Evolutionary conservation across 2,888 invertebrate genomes (phyloP).

Genomic region (Arge pagana): DNA sequence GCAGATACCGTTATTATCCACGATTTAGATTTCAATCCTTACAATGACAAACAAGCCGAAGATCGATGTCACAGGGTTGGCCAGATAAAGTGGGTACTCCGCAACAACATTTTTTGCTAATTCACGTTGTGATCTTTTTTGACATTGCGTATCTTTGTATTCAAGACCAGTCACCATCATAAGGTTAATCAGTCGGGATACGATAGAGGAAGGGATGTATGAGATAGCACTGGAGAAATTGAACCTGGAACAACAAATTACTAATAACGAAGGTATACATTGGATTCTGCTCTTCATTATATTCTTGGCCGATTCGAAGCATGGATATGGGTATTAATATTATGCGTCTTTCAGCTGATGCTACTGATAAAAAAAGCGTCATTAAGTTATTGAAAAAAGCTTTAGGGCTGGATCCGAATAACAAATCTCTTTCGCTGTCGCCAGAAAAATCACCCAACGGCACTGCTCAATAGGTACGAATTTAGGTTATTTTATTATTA

Average conservation of each 20-base stretch:
- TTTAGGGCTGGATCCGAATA: slow-evolving; percentile 66
- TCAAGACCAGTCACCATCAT: slow-evolving; percentile 87
- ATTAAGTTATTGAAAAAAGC: slow-evolving; percentile 80
- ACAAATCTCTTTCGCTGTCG: slow-evolving; percentile 40
- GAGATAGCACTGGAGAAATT: slow-evolving; percentile 90
- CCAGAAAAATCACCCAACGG: slow-evolving; percentile 36
- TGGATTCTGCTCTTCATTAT: not conserved
- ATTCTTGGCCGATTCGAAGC: not conserved
- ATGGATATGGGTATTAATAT: not conserved
- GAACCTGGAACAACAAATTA: slow-evolving; percentile 86
- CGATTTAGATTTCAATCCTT: slow-evolving; percentile 98
- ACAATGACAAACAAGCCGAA: slow-evolving; percentile 98
- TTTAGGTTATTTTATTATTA: no score
- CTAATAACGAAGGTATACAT: slow-evolving; percentile 63
- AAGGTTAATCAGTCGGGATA: slow-evolving; percentile 80
- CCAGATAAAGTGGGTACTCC: slow-evolving; percentile 59
- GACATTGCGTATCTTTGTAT: slow-evolving; percentile 8
- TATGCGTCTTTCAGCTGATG: slow-evolving; percentile 64
- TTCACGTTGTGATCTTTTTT: not conserved
- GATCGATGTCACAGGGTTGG: slow-evolving; percentile 76
- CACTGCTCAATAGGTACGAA: no score
- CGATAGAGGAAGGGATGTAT: slow-evolving; percentile 93
- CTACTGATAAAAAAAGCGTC: slow-evolving; percentile 77
- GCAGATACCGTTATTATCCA: slow-evolving; percentile 96
- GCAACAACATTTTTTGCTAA: not conserved